Base-by-base conservation (phyloP, 1,140 invertebrate genomes). In the Coboldia fuscipes region DNA sequence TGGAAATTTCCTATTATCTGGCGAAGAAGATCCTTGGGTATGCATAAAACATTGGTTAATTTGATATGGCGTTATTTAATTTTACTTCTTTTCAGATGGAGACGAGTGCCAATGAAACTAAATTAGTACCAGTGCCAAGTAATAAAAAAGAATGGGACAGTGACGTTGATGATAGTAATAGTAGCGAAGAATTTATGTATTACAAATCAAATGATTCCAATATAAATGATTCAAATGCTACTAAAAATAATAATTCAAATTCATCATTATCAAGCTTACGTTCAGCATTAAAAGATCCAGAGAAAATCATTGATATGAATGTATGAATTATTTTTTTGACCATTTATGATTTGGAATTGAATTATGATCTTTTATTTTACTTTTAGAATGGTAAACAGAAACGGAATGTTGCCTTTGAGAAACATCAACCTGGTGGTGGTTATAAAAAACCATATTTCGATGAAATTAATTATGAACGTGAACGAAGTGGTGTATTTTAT, bases 361-460 rank as follows among this genome's bases (percentile, higher is more conserved):
- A n/a, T 17, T 36, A 34, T 17, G n/a, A 38, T 15, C 8, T 38
- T 34, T 33, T 33, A 30, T n/a, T 34, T 20, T 24, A 15, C 5
- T 15, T 24, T 27, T 43, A 58, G 53, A 55, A 59, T 38, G 51
- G 44, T 40, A 62, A 65, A 48, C 65, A 65, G 48, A 50, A 56
- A 10, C 47, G 48, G 38, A 51, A 61, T 41, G 78, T 83, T 20
- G 74, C 72, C 51, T 83, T 81, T 58, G 79, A 83, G 49, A 72
- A 75, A 41, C 75, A 81, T 56, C 72, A 73, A 46, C 78, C 79
- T 50, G 75, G 79, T 47, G 76, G 74, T 45, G 73, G 81, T 24
- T 83, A 80, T 48, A 75, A 81, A 47, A 81, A 83, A 56, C 78
- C 78, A n/a, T n/a, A n/a, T n/a, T n/a, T n/a, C n/a, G n/a, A n/a